Percentiles rank a stretch among this genome's conserved stretches.
phyloP scores from a whole-genome alignment of 2,888 invertebrate genomes.

The Xylophagus ater region DNA sequence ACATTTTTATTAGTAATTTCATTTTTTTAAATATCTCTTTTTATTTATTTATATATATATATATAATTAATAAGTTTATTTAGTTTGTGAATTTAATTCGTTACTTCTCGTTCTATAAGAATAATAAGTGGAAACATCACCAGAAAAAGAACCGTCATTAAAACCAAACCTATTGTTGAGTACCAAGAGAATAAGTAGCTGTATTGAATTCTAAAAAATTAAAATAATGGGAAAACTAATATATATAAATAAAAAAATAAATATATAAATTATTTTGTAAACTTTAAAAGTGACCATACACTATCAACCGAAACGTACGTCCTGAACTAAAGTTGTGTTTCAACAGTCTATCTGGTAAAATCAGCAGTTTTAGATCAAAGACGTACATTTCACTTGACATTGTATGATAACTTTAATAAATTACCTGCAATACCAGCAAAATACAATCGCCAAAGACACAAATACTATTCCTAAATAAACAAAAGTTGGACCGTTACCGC shows the following conservation, averaged over 20 bases:
- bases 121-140: constrained; percentile 21
- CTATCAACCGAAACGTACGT: too few relatives aligned
- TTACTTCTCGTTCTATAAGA: constrained; percentile 20
- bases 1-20: too few relatives aligned
- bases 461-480: constrained; percentile 21
- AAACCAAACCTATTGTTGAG: constrained; percentile 23
- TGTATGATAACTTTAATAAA: not conserved
- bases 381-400: not conserved
- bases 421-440: constrained; percentile 26
- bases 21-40: too few relatives aligned
- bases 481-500: constrained; percentile 15
- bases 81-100: constrained; percentile 2
- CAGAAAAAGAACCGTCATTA: constrained; percentile 23
- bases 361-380: not conserved
- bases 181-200: constrained; percentile 43
- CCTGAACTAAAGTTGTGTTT: too few relatives aligned
- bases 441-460: constrained; percentile 19
- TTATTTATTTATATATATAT: too few relatives aligned
- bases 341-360: too few relatives aligned
- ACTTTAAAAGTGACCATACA: too few relatives aligned
- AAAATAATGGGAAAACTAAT: not conserved
- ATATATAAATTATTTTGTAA: too few relatives aligned
- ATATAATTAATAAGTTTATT: too few relatives aligned
- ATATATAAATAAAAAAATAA: not conserved
- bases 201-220: constrained; percentile 44